Evolutionary conservation across 2,797 vertebrate genomes (phyloP), one percentile per base, ranked within the genome.

Genomic region (Lophius americanus): DNA sequence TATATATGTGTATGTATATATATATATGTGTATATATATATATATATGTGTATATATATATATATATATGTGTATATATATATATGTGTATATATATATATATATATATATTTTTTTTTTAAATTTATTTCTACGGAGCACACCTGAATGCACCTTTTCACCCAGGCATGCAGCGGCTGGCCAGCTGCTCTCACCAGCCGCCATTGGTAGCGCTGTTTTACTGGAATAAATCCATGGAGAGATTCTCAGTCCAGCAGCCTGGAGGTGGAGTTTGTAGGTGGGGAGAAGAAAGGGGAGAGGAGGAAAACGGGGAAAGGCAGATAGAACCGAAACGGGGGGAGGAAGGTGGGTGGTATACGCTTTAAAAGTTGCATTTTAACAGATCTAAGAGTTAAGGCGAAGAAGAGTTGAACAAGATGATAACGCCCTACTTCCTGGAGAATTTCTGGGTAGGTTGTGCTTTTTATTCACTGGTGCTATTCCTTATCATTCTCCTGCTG

Each of bases 381-480:
- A 44, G 70, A 76, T 48, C 63, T 12, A 67, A 70, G 61, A 76
- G 75, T 61, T 51, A 74, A 78, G 67, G 80, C 70, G 66, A 76
- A 84, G 82, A 85, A 81, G 86, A 91, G 74, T 79, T 75, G 71
- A 85, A 70, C 93, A 95, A 90, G 89, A 96, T 96, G 96, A 94
- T 95, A 93, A 95, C 95, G 93, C 96, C 96, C 72, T 95, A 95
- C 93, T 98, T 98, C 92, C 92, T 94, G 60, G 95, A 98, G 91
- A 94, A 86, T 94, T 98, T 98, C 83, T 98, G 97, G 97, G 97
- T 98, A 94, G 60, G 93, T 93, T 58, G n/a, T 85, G 76, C 55
- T 67, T 62, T 64, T 46, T 71, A 59, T 72, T 78, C 74, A 80
- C 88, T 76, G 79, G 84, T 67, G 68, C 71, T 68, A 61, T 74